Conservation (phyloP, 2,888 invertebrate species). For the Dioctria rufipes region DNA sequence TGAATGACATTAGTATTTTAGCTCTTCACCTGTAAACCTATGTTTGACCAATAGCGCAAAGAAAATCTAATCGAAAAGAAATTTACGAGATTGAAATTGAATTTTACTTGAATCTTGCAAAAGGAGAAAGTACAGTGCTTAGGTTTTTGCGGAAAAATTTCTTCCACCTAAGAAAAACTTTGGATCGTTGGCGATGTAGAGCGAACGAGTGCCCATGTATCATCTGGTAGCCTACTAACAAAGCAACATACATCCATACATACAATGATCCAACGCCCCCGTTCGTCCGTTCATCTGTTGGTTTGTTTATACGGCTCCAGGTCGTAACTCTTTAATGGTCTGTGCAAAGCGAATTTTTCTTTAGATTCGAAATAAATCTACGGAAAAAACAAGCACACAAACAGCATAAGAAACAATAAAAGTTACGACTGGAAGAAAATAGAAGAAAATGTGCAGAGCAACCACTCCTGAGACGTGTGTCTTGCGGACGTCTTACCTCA, state of each 20-base stretch:
- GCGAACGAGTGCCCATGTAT: background rate
- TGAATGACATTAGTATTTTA: constrained; percentile 23
- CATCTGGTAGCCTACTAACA: too few relatives aligned
- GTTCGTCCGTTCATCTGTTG: background rate
- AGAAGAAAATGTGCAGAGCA: constrained; percentile 38
- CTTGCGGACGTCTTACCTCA: constrained; percentile 46
- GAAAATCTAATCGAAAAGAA: constrained; percentile 28
- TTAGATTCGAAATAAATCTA: constrained; percentile 40
- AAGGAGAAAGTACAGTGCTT: constrained; percentile 31
- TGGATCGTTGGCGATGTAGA: background rate
- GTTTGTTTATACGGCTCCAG: constrained; percentile 37
- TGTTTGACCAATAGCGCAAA: background rate
- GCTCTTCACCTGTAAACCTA: background rate
- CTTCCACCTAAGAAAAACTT: background rate
- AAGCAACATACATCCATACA: too few relatives aligned
- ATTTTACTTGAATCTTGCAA: constrained; percentile 14
- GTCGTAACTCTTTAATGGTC: constrained; percentile 53
- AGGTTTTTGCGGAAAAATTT: background rate
- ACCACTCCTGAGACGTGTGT: constrained; percentile 42
- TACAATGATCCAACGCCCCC: constrained; percentile 34
- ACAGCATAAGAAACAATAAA: constrained; percentile 39
- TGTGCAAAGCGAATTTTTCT: constrained; percentile 43
- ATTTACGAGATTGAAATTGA: constrained; percentile 38
- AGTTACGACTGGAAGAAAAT: constrained; percentile 37
- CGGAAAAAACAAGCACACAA: background rate